Base-by-base conservation (phyloP, 2,797 vertebrate species). In the Synanceia verrucosa region DNA sequence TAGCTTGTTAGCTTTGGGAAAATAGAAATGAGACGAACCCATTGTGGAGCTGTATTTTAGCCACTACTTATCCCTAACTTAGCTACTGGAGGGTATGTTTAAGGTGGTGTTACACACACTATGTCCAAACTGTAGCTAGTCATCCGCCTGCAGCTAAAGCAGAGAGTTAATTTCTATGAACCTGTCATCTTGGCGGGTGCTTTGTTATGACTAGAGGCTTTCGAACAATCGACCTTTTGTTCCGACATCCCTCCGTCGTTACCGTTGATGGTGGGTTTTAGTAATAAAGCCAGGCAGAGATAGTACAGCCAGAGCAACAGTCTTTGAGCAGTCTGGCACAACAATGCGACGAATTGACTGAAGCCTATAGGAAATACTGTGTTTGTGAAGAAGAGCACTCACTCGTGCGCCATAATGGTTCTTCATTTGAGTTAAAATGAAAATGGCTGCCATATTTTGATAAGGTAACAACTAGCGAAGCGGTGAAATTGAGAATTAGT, bases 201-300 rank as follows among this genome's bases (percentile, higher is more conserved):
- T 89, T 88, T 89, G 83, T 91, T 89, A 70, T 88, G 73, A 81
- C 60, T 72, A 85, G 48, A 69, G 65, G 65, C 63, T 78, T 11
- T 88, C 86, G 84, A 88, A 92, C 88, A 87, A 80, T 81, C 86
- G 83, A 81, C 84, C 89, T 91, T 91, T 92, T 93, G 90, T 92
- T 93, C 90, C 36, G 79, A 78, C 73, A 28, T 63, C 29, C 58
- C 60, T 77, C 59, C 73, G 6, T 37, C 77, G 39, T 2, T 47
- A 23, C 60, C 51, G 48, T 26, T 47, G 3, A 19, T 21, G 57
- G 36, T 21, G 11, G 12, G n/a, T 47, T 13, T 29, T 18, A n/a
- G 14, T 14, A 6, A n/a, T 19, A 12, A 55, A 71, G 33, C 26
- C 29, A 46, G 28, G 6, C 33, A 19, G 33, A 36, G 9, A 11